Evolutionary conservation across 2,888 invertebrate species (phyloP), one percentile per base, ranked within the genome.

Genomic region (Acanthosepion lycidas): DNA sequence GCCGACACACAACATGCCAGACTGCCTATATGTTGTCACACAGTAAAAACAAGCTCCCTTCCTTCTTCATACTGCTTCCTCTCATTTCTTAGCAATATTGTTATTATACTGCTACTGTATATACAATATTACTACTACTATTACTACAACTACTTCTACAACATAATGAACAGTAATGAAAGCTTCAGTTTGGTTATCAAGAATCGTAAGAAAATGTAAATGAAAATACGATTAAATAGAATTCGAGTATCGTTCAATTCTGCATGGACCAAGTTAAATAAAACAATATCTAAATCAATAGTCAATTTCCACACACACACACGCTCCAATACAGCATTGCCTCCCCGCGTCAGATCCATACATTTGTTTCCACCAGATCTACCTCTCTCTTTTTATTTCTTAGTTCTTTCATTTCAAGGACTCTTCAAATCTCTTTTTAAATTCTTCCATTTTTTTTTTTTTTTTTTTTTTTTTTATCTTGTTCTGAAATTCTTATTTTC

Each of bases 11-110:
- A 78, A 78, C n/a, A 78, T 78, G 78, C n/a, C 78, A 78, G 78
- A 78, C 78, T 78, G 33, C 78, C 78, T 78, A 33, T 15, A 78
- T 59, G 59, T 59, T 59, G 59, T 59, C 59, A 59, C 59, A 59
- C 59, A 59, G n/a, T 78, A 33, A 78, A 78, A 78, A 78, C 78
- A 78, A 78, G 78, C 78, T 78, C n/a, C 78, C n/a, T 78, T 78
- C 5, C 78, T 78, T n/a, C 78, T 20, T 12, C 78, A n/a, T n/a
- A 33, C n/a, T n/a, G 78, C n/a, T 78, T n/a, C n/a, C 78, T 78
- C n/a, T 78, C n/a, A 33, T 18, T 78, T 78, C 78, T 33, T 33
- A n/a, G 12, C 78, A 78, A n/a, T 78, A n/a, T n/a, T 78, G 33
- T n/a, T 15, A 78, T 78, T n/a, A 78, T n/a, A 78, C 15, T 78